A percentile compares a stretch with the other conserved stretches of the same genome.
Evolutionary conservation across 2,113 vertebrate genomes (phyloP).

Genomic region (Oncorhynchus kisutch): DNA sequence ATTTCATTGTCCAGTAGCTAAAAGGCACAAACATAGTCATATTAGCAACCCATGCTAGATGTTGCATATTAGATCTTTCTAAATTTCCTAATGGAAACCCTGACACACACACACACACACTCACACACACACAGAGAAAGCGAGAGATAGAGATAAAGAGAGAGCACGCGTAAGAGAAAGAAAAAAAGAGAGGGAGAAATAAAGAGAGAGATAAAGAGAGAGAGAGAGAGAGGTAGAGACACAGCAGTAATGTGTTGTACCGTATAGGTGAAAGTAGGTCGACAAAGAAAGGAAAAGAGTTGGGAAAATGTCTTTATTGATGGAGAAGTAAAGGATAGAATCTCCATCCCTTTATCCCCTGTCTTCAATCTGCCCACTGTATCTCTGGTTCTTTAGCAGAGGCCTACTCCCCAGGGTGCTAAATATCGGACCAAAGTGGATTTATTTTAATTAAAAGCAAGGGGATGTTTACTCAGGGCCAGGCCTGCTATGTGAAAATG

Average conservation of each 20-base stretch:
- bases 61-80: no score
- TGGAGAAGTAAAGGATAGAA: slow-evolving; percentile 57
- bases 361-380: slow-evolving; percentile 59
- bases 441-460: slow-evolving; percentile 75
- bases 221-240: no score
- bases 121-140: slow-evolving; percentile 18
- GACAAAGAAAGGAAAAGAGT: slow-evolving; percentile 56
- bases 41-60: no score
- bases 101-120: background rate
- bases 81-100: no score
- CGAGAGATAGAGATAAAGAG: slow-evolving; percentile 33
- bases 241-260: slow-evolving; percentile 41
- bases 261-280: slow-evolving; percentile 57
- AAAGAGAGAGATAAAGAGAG: background rate
- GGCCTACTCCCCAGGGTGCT: slow-evolving; percentile 22
- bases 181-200: slow-evolving; percentile 32
- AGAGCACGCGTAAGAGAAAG: slow-evolving; percentile 18
- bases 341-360: slow-evolving; percentile 43
- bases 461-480: slow-evolving; percentile 64
- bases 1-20: no score
- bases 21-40: no score
- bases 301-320: slow-evolving; percentile 61
- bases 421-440: slow-evolving; percentile 47
- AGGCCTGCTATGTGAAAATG: slow-evolving; percentile 49
- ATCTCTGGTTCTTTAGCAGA: slow-evolving; percentile 52